Percentiles rank a stretch among this genome's conserved stretches.
Evolutionary conservation across 2,797 vertebrate genomes (phyloP).

Genomic region (Rousettus madagascariensis): DNA sequence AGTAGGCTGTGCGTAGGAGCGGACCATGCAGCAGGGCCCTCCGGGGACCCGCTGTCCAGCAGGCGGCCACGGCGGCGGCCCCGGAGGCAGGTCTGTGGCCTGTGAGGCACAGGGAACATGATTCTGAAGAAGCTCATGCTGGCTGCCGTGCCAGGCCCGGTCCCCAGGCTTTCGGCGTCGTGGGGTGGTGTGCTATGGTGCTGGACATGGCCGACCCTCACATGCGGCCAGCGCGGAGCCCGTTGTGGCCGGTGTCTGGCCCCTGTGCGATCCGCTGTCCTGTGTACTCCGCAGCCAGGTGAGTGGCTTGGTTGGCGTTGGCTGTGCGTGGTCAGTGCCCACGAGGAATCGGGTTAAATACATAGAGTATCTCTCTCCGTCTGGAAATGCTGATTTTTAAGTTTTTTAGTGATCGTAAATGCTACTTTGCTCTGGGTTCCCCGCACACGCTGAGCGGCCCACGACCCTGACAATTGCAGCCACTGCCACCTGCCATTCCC

Average conservation of each 20-base stretch:
- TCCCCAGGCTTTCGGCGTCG: rapidly evolving
- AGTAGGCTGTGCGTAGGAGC: rapidly evolving
- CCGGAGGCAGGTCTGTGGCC: rapidly evolving
- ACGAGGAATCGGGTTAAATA: rapidly evolving
- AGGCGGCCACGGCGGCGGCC: rapidly evolving
- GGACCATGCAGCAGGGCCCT: rapidly evolving
- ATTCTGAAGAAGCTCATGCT: background rate
- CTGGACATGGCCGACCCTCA: no score
- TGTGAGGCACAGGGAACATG: rapidly evolving
- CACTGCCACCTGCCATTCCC: background rate
- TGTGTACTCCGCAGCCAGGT: no score
- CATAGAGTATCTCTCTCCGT: rapidly evolving
- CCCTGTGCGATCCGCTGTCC: no score
- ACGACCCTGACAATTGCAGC: background rate
- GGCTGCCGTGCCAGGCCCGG: no score
- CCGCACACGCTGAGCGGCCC: no score
- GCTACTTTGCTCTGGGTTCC: background rate
- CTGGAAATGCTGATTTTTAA: background rate
- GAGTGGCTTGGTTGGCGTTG: background rate
- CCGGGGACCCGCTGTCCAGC: no score
- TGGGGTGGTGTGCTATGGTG: rapidly evolving
- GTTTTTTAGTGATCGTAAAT: background rate
- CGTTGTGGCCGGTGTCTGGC: no score
- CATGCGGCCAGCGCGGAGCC: rapidly evolving
- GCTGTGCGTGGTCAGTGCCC: no score